Evolutionary conservation across 2,113 vertebrate genomes (phyloP).

Genomic region (Aix galericulata): DNA sequence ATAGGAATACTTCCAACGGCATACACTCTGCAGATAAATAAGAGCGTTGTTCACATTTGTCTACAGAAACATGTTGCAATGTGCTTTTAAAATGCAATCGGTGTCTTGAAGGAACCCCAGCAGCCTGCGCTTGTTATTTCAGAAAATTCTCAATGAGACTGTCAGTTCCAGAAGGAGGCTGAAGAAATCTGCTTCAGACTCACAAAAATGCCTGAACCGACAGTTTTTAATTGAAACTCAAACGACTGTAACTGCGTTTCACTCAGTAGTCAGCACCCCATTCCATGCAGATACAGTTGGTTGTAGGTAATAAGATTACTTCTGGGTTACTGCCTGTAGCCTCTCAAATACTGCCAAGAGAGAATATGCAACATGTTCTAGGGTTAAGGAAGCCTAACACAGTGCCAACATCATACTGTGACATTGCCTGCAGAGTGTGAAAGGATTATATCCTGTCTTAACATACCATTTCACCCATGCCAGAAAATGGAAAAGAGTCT

Average conservation of each 20-base stretch:
- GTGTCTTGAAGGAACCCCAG: background rate
- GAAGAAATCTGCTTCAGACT: slow-evolving; percentile 64
- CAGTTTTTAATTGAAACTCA: slow-evolving; percentile 75
- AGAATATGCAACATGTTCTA: slow-evolving; percentile 75
- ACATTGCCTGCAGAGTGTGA: slow-evolving; percentile 81
- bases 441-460: slow-evolving; percentile 84
- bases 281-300: slow-evolving; percentile 71
- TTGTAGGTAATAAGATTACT: slow-evolving; percentile 82
- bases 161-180: slow-evolving; percentile 43
- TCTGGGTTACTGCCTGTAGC: slow-evolving; percentile 79
- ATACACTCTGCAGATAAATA: background rate
- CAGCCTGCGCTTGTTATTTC: slow-evolving; percentile 62
- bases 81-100: background rate
- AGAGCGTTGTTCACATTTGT: background rate
- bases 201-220: slow-evolving; percentile 44
- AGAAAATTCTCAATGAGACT: slow-evolving; percentile 58
- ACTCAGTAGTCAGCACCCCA: slow-evolving; percentile 60
- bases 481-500: slow-evolving; percentile 73
- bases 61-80: background rate
- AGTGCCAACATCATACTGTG: slow-evolving; percentile 81
- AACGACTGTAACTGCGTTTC: slow-evolving; percentile 54
- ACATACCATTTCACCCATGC: slow-evolving; percentile 79
- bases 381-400: slow-evolving; percentile 82
- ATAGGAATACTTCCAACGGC: background rate
- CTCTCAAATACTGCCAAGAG: slow-evolving; percentile 74